Evolutionary conservation across 2,113 vertebrate species (phyloP).

Genomic region (Anas platyrhynchos): DNA sequence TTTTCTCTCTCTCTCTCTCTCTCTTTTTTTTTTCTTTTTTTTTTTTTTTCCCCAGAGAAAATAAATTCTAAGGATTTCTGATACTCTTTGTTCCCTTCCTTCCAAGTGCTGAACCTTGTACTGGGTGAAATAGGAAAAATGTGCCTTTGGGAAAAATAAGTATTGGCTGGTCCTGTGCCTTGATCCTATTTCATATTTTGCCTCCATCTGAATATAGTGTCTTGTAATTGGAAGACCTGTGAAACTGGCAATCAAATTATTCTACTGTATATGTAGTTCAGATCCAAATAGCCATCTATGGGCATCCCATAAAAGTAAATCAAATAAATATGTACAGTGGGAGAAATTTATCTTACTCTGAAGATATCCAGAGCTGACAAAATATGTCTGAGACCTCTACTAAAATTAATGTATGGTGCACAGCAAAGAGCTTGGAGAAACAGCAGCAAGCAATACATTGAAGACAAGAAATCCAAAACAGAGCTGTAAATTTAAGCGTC

Average conservation of each 20-base stretch:
- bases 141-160: neutral
- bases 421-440: constrained; percentile 23
- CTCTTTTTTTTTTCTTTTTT: neutral
- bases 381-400: neutral
- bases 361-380: constrained; percentile 9
- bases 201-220: neutral
- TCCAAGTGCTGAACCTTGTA: neutral
- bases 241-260: neutral
- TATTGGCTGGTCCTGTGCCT: neutral
- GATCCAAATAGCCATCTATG: neutral
- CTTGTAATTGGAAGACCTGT: neutral
- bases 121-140: neutral
- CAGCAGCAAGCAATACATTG: constrained; percentile 4
- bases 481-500: neutral
- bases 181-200: neutral
- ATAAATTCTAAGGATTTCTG: neutral
- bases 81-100: neutral
- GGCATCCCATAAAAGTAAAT: neutral
- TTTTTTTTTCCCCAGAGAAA: neutral
- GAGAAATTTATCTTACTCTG: neutral
- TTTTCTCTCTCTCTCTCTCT: neutral
- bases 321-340: neutral
- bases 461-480: neutral
- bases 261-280: neutral
- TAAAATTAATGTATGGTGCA: neutral